Evolutionary conservation across 1,140 invertebrate genomes (phyloP).

Genomic region (Drosophila setifemur): DNA sequence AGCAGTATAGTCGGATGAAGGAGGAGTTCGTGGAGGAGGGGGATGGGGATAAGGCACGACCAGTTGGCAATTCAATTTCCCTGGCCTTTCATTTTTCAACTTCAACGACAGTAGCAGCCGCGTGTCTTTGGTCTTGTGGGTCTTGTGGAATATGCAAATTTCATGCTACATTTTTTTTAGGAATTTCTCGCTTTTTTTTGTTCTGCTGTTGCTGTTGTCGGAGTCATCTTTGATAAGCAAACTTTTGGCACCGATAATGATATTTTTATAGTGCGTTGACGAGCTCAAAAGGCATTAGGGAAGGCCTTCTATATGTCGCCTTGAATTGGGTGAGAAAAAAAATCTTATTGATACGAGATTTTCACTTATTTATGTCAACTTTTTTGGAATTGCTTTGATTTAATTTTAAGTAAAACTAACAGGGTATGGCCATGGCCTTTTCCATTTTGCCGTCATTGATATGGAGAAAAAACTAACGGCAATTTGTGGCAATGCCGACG

Average conservation of each 20-base stretch:
- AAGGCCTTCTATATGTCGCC: neutral
- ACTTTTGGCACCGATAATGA: conserved; percentile 77
- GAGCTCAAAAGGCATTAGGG: conserved; percentile 60
- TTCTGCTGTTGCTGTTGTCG: conserved; percentile 36
- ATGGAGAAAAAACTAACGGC: conserved; percentile 36
- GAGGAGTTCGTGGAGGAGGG: neutral
- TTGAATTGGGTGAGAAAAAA: neutral
- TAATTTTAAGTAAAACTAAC: neutral
- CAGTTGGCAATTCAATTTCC: conserved; percentile 73
- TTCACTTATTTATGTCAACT: no score
- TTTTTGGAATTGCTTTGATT: no score
- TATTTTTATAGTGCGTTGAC: conserved; percentile 81
- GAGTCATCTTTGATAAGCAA: conserved; percentile 61
- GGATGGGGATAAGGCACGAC: conserved; percentile 5
- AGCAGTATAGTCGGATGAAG: neutral
- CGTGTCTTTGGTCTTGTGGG: conserved; percentile 34
- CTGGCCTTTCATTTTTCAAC: conserved; percentile 71
- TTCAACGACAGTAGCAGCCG: conserved; percentile 62
- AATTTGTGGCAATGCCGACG: conserved; percentile 56
- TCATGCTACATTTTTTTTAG: conserved; percentile 49
- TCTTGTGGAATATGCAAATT: conserved; percentile 75
- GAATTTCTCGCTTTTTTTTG: conserved; percentile 26
- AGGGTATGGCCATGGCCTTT: neutral
- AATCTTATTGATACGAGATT: no score
- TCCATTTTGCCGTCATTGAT: conserved; percentile 41